Evolutionary conservation across 2,888 invertebrate species (phyloP).

Genomic region (Ennomos quercinarius): DNA sequence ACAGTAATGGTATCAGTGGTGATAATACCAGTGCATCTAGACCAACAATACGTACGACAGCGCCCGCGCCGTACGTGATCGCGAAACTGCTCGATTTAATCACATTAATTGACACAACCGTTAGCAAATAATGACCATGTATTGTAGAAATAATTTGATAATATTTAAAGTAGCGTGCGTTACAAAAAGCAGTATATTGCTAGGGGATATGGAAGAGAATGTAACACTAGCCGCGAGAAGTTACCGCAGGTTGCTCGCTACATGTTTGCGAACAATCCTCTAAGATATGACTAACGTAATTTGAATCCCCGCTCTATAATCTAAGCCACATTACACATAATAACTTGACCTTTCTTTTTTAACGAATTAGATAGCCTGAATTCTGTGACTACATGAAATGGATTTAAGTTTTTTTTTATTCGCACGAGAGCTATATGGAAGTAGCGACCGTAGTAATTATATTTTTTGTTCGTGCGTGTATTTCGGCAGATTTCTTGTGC

Average conservation of each 20-base stretch:
- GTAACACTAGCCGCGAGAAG: slow-evolving; percentile 17
- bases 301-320: slow-evolving; percentile 70
- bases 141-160: slow-evolving; percentile 80
- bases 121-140: slow-evolving; percentile 76
- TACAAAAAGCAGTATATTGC: slow-evolving; percentile 56
- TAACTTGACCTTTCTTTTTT: slow-evolving; percentile 56
- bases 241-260: slow-evolving; percentile 40
- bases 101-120: slow-evolving; percentile 81
- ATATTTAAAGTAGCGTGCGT: slow-evolving; percentile 70
- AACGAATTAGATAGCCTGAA: slow-evolving; percentile 54
- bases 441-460: slow-evolving; percentile 39
- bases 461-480: slow-evolving; percentile 44
- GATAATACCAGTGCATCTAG: slow-evolving; percentile 51
- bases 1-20: slow-evolving; percentile 38
- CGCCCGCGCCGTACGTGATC: slow-evolving; percentile 67
- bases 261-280: slow-evolving; percentile 64
- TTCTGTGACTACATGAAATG: slow-evolving; percentile 54
- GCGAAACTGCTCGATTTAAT: slow-evolving; percentile 75
- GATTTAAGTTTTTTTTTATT: slow-evolving; percentile 46
- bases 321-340: slow-evolving; percentile 70
- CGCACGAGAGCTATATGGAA: slow-evolving; percentile 48
- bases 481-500: slow-evolving; percentile 4
- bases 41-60: slow-evolving; percentile 54
- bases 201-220: slow-evolving; percentile 28
- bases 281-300: slow-evolving; percentile 71